Evolutionary conservation across 2,113 vertebrate genomes (phyloP).

Genomic region (Neotoma lepida): DNA sequence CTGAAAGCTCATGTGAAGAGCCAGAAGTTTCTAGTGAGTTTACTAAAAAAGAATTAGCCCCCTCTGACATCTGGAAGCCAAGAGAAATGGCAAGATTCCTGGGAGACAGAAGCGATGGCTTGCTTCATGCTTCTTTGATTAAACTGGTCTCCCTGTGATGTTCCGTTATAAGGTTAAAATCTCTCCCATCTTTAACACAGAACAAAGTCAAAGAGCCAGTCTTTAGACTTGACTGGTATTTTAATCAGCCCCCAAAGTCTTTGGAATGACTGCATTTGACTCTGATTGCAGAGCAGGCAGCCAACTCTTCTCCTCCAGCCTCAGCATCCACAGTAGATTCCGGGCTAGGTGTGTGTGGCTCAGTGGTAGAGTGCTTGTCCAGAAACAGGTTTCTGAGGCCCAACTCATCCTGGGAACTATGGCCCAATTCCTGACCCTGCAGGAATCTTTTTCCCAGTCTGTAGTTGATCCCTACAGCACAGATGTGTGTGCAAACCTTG

Average conservation of each 20-base stretch:
- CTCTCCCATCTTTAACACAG: slow-evolving; percentile 14
- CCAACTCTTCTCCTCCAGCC: background rate
- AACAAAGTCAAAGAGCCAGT: slow-evolving; percentile 29
- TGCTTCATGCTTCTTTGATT: slow-evolving; percentile 10
- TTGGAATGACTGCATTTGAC: slow-evolving; percentile 13
- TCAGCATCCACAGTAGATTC: slow-evolving; percentile 6
- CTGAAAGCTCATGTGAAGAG: slow-evolving; percentile 1
- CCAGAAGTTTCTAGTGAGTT: slow-evolving; percentile 15
- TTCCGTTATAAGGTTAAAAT: slow-evolving; percentile 27
- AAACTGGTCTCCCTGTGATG: slow-evolving; percentile 4
- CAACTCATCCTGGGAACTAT: background rate
- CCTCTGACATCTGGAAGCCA: slow-evolving; percentile 19
- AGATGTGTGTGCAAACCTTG: slow-evolving; percentile 33
- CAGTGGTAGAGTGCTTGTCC: slow-evolving; percentile 4
- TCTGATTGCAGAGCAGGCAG: slow-evolving; percentile 54
- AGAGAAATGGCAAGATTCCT: background rate
- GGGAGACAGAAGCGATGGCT: background rate
- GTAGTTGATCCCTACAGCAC: background rate
- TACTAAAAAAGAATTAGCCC: slow-evolving; percentile 23
- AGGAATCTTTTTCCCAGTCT: background rate
- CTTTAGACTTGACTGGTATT: slow-evolving; percentile 39
- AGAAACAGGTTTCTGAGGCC: slow-evolving; percentile 40
- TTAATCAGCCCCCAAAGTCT: slow-evolving; percentile 45
- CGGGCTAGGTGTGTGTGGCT: background rate
- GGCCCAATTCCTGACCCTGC: slow-evolving; percentile 3